phyloP scores from a whole-genome alignment of 2,888 invertebrate genomes.

The Molanna angustata region DNA sequence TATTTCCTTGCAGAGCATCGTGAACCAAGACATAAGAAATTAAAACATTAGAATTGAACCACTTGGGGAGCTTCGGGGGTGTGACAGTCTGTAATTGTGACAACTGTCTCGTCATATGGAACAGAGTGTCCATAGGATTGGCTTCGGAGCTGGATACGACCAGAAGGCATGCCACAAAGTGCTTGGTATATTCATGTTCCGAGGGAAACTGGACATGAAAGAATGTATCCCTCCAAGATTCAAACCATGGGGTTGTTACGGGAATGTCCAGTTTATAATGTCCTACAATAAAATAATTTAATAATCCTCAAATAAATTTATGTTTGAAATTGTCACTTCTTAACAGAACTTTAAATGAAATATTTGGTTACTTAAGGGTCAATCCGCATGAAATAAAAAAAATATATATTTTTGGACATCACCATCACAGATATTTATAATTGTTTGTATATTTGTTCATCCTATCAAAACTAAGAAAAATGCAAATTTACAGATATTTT shows the following conservation, averaged over 20 bases:
- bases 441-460: no score
- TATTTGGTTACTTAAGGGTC: no score
- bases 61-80: constrained; percentile 78
- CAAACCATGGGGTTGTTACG: constrained; percentile 88
- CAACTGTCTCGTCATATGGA: constrained; percentile 74
- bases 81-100: constrained; percentile 73
- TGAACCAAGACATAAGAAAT: constrained; percentile 89
- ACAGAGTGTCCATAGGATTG: constrained; percentile 79
- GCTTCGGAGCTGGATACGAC: constrained; percentile 67
- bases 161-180: constrained; percentile 80
- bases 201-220: constrained; percentile 82
- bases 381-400: no score
- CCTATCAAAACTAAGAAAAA: no score
- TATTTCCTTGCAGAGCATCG: constrained; percentile 72
- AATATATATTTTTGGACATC: no score
- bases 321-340: no score
- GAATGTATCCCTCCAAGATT: constrained; percentile 91
- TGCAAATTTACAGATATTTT: no score
- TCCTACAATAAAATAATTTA: constrained; percentile 41
- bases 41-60: constrained; percentile 76
- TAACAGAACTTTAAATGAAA: no score
- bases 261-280: constrained; percentile 67
- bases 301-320: no score
- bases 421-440: no score
- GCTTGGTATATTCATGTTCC: constrained; percentile 95